phyloP scores from a whole-genome alignment of 2,888 invertebrate genomes.

The Chrysomela aeneicollis region DNA sequence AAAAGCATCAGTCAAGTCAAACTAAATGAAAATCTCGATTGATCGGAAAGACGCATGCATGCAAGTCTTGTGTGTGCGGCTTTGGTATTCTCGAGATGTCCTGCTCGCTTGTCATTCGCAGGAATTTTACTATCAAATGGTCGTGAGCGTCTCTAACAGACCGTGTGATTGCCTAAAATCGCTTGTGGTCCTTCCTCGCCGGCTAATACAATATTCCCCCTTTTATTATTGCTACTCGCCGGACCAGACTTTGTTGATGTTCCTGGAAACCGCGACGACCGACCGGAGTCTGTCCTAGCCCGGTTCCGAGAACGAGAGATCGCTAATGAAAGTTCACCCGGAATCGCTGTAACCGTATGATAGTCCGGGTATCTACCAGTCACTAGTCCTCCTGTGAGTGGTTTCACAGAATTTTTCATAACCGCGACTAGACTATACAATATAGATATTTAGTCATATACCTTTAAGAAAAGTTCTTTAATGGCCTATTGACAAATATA shows the following conservation, averaged over 20 bases:
- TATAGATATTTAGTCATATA: too few relatives aligned
- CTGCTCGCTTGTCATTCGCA: conserved; percentile 60
- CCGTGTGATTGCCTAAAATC: conserved; percentile 61
- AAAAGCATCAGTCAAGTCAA: too few relatives aligned
- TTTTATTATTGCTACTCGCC: conserved; percentile 34
- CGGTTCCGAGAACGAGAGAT: conserved; percentile 5
- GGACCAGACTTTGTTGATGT: conserved; percentile 30
- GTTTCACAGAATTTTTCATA: too few relatives aligned
- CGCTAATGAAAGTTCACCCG: neutral
- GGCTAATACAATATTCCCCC: conserved; percentile 33
- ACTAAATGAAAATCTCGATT: too few relatives aligned
- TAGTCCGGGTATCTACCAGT: too few relatives aligned
- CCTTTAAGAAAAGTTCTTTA: too few relatives aligned
- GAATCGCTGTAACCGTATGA: neutral
- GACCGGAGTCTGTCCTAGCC: neutral
- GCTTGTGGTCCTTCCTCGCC: conserved; percentile 51
- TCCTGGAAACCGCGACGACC: conserved; percentile 14
- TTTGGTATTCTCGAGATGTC: conserved; percentile 48
- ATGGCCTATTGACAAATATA: too few relatives aligned
- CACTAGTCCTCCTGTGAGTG: too few relatives aligned
- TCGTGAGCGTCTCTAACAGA: conserved; percentile 57
- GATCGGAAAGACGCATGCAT: neutral
- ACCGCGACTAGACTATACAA: too few relatives aligned
- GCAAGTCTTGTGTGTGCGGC: neutral
- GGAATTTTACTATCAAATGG: conserved; percentile 63